phyloP scores from a whole-genome alignment of 1,140 invertebrate species.

The Penaeus japonicus region DNA sequence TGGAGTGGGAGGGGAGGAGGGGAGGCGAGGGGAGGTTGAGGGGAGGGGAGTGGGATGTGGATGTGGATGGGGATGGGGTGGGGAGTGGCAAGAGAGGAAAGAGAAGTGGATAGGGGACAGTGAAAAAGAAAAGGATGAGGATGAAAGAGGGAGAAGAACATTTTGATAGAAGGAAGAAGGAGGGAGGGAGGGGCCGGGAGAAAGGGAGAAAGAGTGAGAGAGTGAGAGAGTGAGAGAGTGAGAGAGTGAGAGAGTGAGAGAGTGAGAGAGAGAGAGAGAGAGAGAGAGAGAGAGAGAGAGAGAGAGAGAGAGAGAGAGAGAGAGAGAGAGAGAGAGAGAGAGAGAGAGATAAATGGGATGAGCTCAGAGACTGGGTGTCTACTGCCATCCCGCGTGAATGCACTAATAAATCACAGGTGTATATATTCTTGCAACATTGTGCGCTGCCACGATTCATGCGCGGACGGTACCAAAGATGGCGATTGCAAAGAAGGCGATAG shows the following conservation, averaged over 20 bases:
- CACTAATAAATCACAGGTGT: too few species aligned
- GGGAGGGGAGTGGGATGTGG: not conserved
- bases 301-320: not conserved
- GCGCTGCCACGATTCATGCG: too few species aligned
- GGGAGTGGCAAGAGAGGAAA: not conserved
- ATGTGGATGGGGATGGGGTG: not conserved
- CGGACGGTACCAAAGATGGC: too few species aligned
- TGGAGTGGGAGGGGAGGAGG: too few species aligned
- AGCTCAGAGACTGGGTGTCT: too few species aligned
- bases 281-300: not conserved
- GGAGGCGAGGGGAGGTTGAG: not conserved
- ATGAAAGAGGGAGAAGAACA: not conserved
- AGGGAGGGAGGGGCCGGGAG: not conserved
- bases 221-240: conserved; percentile 32
- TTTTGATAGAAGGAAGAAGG: not conserved
- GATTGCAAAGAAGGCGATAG: too few species aligned
- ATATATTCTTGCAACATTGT: too few species aligned
- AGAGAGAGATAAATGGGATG: too few species aligned
- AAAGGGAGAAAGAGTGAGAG: not conserved
- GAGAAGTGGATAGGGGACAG: not conserved
- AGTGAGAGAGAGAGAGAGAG: not conserved
- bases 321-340: too few species aligned
- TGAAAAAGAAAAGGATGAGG: not conserved
- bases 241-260: conserved; percentile 26
- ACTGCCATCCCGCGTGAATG: too few species aligned